Evolutionary conservation across 2,113 vertebrate species (phyloP).

Genomic region (Chinchilla lanigera): DNA sequence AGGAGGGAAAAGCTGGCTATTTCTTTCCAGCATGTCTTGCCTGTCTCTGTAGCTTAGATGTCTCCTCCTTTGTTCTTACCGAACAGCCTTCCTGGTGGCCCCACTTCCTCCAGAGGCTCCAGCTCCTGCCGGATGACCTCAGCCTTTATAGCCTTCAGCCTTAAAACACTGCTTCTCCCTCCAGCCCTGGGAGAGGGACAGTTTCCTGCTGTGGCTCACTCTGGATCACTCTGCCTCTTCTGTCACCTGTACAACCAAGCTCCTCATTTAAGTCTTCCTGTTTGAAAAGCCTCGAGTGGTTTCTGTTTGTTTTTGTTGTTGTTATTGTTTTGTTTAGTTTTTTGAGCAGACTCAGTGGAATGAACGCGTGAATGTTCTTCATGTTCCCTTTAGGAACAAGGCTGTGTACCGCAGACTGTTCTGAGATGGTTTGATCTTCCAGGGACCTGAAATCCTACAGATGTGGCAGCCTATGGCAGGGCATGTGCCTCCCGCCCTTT

Average conservation of each 20-base stretch:
- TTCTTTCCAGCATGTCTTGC: not conserved
- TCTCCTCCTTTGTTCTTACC: not conserved
- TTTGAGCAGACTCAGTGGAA: not conserved
- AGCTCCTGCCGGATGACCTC: not conserved
- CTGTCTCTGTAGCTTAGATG: not conserved
- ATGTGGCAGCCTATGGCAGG: not conserved
- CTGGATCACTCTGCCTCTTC: not conserved
- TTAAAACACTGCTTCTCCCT: not conserved
- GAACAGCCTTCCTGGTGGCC: not conserved
- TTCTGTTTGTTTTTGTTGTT: not conserved
- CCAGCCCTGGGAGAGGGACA: not conserved
- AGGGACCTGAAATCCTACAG: not conserved
- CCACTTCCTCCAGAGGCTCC: not conserved
- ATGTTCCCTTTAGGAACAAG: not conserved
- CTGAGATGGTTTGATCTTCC: not conserved
- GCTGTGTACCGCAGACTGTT: not conserved
- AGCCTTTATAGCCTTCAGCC: not conserved
- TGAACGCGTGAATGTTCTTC: not conserved
- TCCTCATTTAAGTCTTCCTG: constrained; percentile 4
- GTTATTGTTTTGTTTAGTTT: not conserved
- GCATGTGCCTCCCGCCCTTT: not conserved
- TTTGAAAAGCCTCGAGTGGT: not conserved
- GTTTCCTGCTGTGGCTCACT: not conserved
- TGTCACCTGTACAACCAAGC: not conserved
- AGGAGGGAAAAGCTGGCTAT: not conserved